A percentile compares a stretch with the other conserved stretches of the same genome.
Evolutionary conservation across 2,797 vertebrate genomes (phyloP).

Genomic region (Semotilus atromaculatus): DNA sequence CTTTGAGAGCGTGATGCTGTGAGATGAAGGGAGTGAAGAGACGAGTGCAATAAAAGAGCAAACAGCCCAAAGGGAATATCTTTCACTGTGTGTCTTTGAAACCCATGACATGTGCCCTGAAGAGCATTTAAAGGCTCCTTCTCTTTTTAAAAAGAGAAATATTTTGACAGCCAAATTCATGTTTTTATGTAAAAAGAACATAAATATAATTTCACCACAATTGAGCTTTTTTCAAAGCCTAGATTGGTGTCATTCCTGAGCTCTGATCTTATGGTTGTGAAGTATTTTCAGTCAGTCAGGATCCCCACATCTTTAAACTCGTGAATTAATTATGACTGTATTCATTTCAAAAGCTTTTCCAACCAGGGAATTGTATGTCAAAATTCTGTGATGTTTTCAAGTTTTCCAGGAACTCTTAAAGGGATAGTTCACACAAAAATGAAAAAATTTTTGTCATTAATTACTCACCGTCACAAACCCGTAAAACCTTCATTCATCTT

Average conservation of each 20-base stretch:
- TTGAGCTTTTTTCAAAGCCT: not conserved
- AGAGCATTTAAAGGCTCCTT: not conserved
- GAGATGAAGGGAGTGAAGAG: slow-evolving; percentile 55
- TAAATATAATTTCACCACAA: not conserved
- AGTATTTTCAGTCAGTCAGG: not conserved
- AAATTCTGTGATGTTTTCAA: not conserved
- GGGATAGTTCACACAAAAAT: not conserved
- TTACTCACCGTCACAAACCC: too few species aligned
- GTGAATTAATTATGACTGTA: not conserved
- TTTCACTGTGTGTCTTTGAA: slow-evolving; percentile 4
- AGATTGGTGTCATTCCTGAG: not conserved
- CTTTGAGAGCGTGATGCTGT: slow-evolving; percentile 70
- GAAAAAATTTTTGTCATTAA: not conserved
- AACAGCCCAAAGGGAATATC: slow-evolving; percentile 33
- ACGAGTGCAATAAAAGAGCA: slow-evolving; percentile 58
- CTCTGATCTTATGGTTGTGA: not conserved
- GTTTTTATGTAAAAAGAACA: not conserved
- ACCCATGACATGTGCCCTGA: slow-evolving; percentile 9
- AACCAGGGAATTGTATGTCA: not conserved
- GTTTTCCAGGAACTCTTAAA: not conserved
- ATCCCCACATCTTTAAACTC: not conserved
- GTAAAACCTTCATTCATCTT: too few species aligned
- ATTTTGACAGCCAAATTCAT: not conserved
- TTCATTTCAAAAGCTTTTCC: not conserved
- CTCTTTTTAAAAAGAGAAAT: not conserved